A percentile compares a stretch with the other conserved stretches of the same genome.
Conservation (phyloP, 2,797 vertebrate genomes). For the Heteromormyrus szaboi region DNA sequence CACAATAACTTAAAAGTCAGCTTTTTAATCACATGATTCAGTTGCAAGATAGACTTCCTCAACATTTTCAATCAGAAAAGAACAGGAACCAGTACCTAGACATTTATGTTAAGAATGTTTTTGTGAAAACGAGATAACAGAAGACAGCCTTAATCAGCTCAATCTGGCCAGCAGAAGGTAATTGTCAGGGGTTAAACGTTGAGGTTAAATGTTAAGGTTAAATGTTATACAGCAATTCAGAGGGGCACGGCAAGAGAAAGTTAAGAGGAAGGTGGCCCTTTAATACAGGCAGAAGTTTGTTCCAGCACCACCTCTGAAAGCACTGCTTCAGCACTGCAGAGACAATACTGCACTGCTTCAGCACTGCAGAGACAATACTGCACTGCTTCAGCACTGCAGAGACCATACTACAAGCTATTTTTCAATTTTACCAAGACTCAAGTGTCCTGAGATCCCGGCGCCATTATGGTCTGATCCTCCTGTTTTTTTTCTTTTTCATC, state of each 20-base stretch:
- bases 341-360: neutral
- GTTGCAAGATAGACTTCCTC: neutral
- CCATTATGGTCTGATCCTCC: neutral
- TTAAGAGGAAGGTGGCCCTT: neutral
- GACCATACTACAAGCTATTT: neutral
- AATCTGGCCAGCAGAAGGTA: neutral
- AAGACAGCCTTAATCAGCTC: neutral
- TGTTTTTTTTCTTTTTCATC: neutral
- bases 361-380: too few species aligned
- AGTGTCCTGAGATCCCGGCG: neutral
- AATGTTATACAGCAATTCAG: neutral
- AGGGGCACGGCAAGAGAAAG: neutral
- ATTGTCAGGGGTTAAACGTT: neutral
- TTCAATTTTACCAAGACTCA: neutral
- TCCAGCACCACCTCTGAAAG: neutral
- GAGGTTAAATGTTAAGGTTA: neutral
- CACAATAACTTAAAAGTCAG: neutral
- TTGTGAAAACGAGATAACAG: neutral
- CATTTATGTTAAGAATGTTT: neutral
- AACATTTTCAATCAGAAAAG: neutral
- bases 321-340: neutral
- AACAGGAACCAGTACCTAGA: neutral
- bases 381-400: neutral
- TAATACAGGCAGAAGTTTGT: neutral
- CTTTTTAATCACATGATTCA: neutral